Evolutionary conservation across 2,888 invertebrate genomes (phyloP), one percentile per base, ranked within the genome.

Genomic region (Steinernema hermaphroditum): DNA sequence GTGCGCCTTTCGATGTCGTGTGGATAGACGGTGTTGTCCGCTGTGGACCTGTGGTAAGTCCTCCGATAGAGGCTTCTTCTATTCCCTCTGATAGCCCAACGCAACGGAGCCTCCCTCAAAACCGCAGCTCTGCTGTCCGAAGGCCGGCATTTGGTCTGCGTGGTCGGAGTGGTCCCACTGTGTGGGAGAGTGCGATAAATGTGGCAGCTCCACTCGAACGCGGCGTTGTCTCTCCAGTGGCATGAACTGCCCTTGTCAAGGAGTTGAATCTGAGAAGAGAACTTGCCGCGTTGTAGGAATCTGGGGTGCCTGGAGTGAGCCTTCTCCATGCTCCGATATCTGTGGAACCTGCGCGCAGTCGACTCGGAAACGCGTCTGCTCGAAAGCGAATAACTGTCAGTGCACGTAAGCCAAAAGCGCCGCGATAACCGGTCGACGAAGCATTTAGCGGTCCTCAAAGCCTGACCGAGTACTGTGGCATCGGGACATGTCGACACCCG

Each of bases 281-380:
- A n/a, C 46, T n/a, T 76, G 75, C 14, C 72, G 22, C 54, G 37
- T 50, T n/a, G 44, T 37, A 0, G 34, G 32, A 24, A 50, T 46
- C n/a, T 32, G 50, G 9, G 75, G 70, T 50, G n/a, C 70, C 9
- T 74, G 75, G n/a, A 71, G 75, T 14, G 44, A 72, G 16, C 46
- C 46, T 16, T 46, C 46, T 46, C 16, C 16, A 4, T 46, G 46
- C n/a, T 4, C 4, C 8, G 46, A 46, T n/a, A 46, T n/a, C 16
- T 46, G 46, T 16, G 46, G 46, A 9, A 9, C 46, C 4, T 46
- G 46, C 16, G 46, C 46, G 4, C 4, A 9, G 2, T 46, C 46
- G 4, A 46, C 46, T 2, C 6, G 46, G 19, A 16, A 46, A 19
- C 46, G 46, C 16, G 8, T 9, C 4, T 46, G 46, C n/a, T n/a